Base-by-base conservation (phyloP, 2,797 vertebrate species). In the Microctenopoma steveboyesi region DNA sequence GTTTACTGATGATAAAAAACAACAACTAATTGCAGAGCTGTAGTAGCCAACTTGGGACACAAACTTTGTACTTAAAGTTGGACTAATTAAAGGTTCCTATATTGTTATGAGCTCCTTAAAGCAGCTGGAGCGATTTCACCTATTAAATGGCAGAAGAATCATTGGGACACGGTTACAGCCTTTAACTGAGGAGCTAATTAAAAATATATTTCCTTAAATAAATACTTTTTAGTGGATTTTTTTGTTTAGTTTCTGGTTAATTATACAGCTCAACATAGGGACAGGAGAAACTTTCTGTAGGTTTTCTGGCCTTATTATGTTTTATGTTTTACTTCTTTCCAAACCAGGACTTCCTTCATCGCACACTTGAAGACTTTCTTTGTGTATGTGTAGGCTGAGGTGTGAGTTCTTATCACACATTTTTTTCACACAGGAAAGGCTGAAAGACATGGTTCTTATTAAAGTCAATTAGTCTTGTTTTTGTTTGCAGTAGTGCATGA, bases 81-180 rank as follows among this genome's bases (percentile, higher is more conserved):
- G 46, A 67, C 72, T 83, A 79, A 88, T 86, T 83, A 73, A 37
- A 64, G 25, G 28, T 55, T 69, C 48, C 69, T 59, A 75, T 27
- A 74, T 75, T 65, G 54, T 78, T 79, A 68, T 40, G 27, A 75
- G 54, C 63, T 40, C 60, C 67, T 76, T 51, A 71, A 79, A 50
- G 71, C 62, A 56, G 69, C 63, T 69, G 45, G 63, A 69, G 62
- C 75, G 60, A 69, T 80, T 81, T 74, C 48, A 82, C 66, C 57
- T 64, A 47, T 62, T 70, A 51, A 45, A 9, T 61, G 28, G 28
- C 22, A 16, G 53, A 64, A 47, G 45, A 69, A 47, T 60, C 60
- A 28, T 40, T 7, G 54, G 55, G 66, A 64, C 49, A 48, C 42
- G 40, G 51, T 61, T 64, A 62, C 65, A 50, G 52, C 48, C 35